Conservation (phyloP, 1,140 invertebrate species). For the Drepana arcuata region DNA sequence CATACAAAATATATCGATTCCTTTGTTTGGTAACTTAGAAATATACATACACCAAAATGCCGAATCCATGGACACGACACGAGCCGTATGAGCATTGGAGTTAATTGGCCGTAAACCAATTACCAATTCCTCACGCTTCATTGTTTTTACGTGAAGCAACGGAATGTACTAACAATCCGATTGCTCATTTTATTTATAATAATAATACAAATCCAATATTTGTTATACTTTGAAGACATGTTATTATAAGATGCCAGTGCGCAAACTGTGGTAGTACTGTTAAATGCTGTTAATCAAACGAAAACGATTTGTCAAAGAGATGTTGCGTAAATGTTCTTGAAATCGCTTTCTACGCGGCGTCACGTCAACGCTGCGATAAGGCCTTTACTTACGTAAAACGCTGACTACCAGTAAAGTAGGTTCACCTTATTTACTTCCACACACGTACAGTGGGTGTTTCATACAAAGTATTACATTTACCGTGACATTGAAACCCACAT, state of each 20-base stretch:
- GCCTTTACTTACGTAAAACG: conserved; percentile 56
- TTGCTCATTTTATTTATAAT: no score
- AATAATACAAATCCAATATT: no score
- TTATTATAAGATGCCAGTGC: no score
- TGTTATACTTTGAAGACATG: no score
- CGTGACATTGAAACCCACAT: conserved; percentile 5
- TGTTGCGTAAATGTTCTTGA: conserved; percentile 53
- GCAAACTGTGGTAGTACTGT: no score
- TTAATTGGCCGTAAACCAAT: conserved; percentile 26
- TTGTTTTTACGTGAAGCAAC: no score
- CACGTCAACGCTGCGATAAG: conserved; percentile 35
- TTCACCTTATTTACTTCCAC: conserved; percentile 19
- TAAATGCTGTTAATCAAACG: conserved; percentile 32
- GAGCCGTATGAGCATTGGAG: conserved; percentile 13
- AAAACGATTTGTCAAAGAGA: conserved; percentile 26
- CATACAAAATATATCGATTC: no score
- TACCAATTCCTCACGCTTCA: conserved; percentile 11
- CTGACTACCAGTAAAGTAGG: conserved; percentile 15
- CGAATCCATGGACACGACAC: no score
- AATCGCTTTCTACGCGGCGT: conserved; percentile 57
- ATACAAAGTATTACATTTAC: neutral
- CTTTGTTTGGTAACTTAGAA: no score
- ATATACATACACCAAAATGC: no score
- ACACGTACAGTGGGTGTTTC: conserved; percentile 2
- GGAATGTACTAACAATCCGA: no score